These are phyloP conservation scores for Pogonus chalceus DNA, from an alignment of 1,140 invertebrate genomes.

Conservation along the genomic window DNA sequence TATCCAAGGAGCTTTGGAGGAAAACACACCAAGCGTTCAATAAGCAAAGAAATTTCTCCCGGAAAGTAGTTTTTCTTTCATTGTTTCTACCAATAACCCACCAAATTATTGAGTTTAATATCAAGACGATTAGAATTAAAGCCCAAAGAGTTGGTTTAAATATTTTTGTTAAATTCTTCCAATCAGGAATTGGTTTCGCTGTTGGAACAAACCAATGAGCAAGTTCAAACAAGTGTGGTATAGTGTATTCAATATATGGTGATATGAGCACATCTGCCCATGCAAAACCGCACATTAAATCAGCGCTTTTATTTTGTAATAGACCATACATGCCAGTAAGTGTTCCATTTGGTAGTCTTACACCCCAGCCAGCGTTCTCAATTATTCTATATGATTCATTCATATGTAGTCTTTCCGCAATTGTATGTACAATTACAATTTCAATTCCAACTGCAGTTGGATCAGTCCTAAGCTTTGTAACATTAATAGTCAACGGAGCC, in stretches of 20 bases:
- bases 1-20: no score
- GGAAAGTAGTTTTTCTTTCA: not conserved
- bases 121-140: not conserved
- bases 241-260: not conserved
- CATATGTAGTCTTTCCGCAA: no score
- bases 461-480: no score
- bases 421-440: no score
- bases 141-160: not conserved
- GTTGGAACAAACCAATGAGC: not conserved
- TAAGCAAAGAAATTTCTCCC: not conserved
- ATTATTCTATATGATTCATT: no score
- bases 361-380: no score
- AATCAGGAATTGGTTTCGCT: not conserved
- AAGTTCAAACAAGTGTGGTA: not conserved
- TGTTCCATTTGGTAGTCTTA: not conserved
- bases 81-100: not conserved
- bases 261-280: not conserved
- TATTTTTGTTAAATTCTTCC: not conserved
- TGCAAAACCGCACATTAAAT: not conserved
- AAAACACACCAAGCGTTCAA: not conserved
- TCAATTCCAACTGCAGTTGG: no score
- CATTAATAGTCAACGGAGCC: no score
- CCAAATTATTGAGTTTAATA: not conserved
- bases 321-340: not conserved
- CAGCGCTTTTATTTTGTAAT: not conserved